Percentiles rank a stretch among this genome's conserved stretches.
phyloP scores from a whole-genome alignment of 2,113 vertebrate species.

The Setophaga petechia region DNA sequence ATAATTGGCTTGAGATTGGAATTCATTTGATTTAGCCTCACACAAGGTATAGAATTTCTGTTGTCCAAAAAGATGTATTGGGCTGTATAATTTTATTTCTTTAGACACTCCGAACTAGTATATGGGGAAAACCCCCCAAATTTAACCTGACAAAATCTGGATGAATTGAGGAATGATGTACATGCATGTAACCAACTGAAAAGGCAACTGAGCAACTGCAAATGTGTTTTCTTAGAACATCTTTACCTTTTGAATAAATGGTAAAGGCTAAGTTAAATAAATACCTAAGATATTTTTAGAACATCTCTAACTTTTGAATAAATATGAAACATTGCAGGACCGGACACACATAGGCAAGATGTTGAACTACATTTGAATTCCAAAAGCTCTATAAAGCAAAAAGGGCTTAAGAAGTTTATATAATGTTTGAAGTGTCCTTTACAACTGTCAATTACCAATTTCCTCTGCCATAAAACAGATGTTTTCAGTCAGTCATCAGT shows the following conservation, averaged over 20 bases:
- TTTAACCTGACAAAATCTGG: not conserved
- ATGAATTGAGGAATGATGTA: not conserved
- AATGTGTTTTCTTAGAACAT: not conserved
- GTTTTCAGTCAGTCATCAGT: not conserved
- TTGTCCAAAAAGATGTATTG: not conserved
- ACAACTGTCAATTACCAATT: not conserved
- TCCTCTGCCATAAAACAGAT: not conserved
- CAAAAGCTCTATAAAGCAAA: not conserved
- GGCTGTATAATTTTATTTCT: not conserved
- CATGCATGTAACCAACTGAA: not conserved
- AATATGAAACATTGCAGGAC: not conserved
- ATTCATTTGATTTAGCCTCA: not conserved
- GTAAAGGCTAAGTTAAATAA: not conserved
- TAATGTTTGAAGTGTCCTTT: not conserved
- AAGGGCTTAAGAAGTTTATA: not conserved
- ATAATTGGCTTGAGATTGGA: not conserved
- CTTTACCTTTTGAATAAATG: not conserved
- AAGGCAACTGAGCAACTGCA: not conserved
- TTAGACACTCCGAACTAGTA: not conserved
- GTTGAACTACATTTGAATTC: not conserved
- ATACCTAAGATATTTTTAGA: not conserved
- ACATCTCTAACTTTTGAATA: not conserved
- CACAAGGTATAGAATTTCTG: not conserved
- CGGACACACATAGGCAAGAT: not conserved
- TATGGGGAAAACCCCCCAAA: accelerated